These are phyloP conservation scores for Zaprionus obscuricornis DNA, from an alignment of 2,888 invertebrate species.

Conservation along the genomic window DNA sequence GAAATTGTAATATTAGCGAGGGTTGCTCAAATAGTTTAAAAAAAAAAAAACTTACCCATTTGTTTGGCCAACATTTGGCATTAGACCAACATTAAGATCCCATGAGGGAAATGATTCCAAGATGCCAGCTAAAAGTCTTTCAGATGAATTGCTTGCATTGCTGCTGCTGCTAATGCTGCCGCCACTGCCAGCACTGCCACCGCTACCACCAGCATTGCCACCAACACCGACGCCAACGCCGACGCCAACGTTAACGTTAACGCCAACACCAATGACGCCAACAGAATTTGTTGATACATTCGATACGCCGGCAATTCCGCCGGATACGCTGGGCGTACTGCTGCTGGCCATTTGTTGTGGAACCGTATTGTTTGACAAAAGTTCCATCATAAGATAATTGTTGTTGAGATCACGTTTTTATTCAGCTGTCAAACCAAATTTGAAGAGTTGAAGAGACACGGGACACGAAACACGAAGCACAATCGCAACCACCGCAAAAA, in stretches of 20 bases:
- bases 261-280: not conserved
- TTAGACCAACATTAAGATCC: conserved; percentile 72
- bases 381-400: conserved; percentile 79
- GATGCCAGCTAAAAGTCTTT: conserved; percentile 78
- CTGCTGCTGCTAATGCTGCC: conserved; percentile 63
- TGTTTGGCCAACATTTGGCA: conserved; percentile 54
- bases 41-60: conserved; percentile 72
- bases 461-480: too few species aligned
- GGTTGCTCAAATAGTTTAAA: too few species aligned
- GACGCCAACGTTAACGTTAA: too few species aligned
- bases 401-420: conserved; percentile 72
- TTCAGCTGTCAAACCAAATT: too few species aligned
- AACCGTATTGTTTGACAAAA: conserved; percentile 78
- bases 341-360: conserved; percentile 74
- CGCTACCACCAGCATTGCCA: conserved; percentile 4
- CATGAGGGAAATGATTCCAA: conserved; percentile 80
- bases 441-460: too few species aligned
- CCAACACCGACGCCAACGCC: too few species aligned
- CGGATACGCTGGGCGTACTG: conserved; percentile 57
- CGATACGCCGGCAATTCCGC: conserved; percentile 5
- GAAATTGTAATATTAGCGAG: too few species aligned
- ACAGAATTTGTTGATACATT: too few species aligned
- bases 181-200: conserved; percentile 44
- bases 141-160: conserved; percentile 67
- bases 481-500: too few species aligned